Base-by-base conservation (phyloP, 1,140 invertebrate genomes). In the Euschistus heros region DNA sequence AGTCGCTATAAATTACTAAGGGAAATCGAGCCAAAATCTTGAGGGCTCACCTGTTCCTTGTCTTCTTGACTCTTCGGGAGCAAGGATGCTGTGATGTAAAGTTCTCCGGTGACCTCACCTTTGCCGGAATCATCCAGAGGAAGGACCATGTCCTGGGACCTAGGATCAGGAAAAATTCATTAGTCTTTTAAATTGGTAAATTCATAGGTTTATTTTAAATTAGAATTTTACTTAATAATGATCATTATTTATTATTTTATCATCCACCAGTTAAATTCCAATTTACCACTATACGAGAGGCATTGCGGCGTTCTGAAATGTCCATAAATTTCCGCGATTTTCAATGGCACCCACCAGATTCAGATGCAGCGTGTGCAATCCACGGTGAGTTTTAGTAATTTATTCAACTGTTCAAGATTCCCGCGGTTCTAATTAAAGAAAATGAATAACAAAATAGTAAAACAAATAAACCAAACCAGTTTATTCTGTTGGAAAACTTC, bases 51-150 rank as follows among this genome's bases (percentile, higher is more conserved):
- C 82, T 91, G 87, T 73, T 96, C 92, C 76, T 94, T 94, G 73
- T 97, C 94, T 75, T 94, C 91, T 75, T 93, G 89, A 62, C 89
- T 88, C 71, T 87, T 87, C 3, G 94, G 93, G 77, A 86, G 87
- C 5, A 98, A 78, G 0, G 88, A 93, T 22, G 86, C 83, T 47
- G 85, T 85, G 37, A 98, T 72, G 50, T 82, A 79, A 52, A 97
- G 84, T 75, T 93, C 87, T 0, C 94, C 94, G 77, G 96, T 82
- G 69, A 88, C 82, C 66, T 83, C 80, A 64, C 78, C 72, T 70
- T 84, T 80, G 65, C 80, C 81, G 0, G 85, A 80, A 74, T 94
- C 90, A 68, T 83, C 83, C 18, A 94, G 78, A 68, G 83, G 81
- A 30, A 97, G 76, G 57, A 82, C 82, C 64, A 96, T 74, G 72